Base-by-base conservation (phyloP, 2,113 vertebrate genomes). In the Carassius gibelio region DNA sequence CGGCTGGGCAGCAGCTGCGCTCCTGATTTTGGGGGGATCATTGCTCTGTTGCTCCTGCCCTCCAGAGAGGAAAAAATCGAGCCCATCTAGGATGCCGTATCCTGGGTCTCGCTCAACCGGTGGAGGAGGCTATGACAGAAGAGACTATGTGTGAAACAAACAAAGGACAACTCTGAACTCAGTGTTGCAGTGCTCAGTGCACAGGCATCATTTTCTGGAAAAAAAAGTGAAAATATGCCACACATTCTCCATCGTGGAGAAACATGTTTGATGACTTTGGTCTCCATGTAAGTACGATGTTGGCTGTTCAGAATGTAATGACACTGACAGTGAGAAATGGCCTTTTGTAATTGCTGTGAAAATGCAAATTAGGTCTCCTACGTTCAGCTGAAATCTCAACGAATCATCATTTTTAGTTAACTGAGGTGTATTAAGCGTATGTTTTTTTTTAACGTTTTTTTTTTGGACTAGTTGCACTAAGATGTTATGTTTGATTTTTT, bases 1-100 rank as follows among this genome's bases (percentile, higher is more conserved):
- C 19, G 94, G 94, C 84, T 95, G 93, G 94, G 93, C 90, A 0
- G 93, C 92, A 0, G 88, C 94, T 0, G 92, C 89, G 1, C 93
- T 95, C 50, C 88, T 95, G 72, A 15, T 95, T 5, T 87, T 94
- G 0, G 94, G 94, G 0, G 94, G 94, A 0, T 92, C 91, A 5
- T 81, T 95, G 75, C 93, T 95, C 15, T 95, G 94, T 87, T 95
- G 94, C 82, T 93, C 94, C 71, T 95, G 94, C 26, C 94, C 94
- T 0, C 93, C 94, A 9, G 86, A 88, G 0, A 92, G 93, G 81
- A 91, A 91, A 78, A 89, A 92, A 57, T 94, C 93, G 88, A 93
- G 91, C 88, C 91, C 90, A 2, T 93, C 94, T 1, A 84, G 92
- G 21, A 93, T 93, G 93, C 91, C 92, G 1, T 94, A 94, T 79